Base-by-base conservation (phyloP, 2,888 invertebrate species). In the Papilio gigon region DNA sequence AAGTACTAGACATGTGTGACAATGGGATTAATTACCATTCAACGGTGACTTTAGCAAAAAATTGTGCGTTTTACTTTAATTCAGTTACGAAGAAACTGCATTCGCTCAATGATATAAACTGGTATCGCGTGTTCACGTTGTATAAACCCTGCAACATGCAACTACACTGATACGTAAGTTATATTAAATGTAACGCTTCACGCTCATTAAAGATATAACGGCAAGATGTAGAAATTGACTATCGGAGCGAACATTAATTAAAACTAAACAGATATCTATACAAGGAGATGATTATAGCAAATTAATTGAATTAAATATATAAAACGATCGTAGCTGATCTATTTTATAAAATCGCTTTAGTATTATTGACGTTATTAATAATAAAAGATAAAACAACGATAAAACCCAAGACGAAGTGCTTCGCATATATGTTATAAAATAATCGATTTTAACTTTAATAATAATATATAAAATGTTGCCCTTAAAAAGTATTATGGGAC, bases 171-270 rank as follows among this genome's bases (percentile, higher is more conserved):
- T 76, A 77, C 72, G 73, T 72, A 77, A 76, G 71, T 74, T 72
- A 70, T 73, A 75, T 72, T 65, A 71, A 72, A 71, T 64, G 65
- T 71, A 66, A 68, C 68, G 72, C 74, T 76, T 77, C 76, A 76
- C 75, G 78, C 74, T 76, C 68, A 70, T 75, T 75, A 74, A 71
- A 71, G 68, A 70, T 66, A 66, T 76, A 77, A 76, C 74, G 71
- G 76, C 70, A 65, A 72, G 62, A 58, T 68, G 47, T 59, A 68
- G 68, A 68, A 68, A 68, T 64, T 68, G 44, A 27, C 59, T 63
- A 68, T 63, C 68, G 50, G 47, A 68, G 63, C 68, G 63, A 33
- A 63, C 58, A 58, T 61, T 35, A 37, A 50, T 64, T 64, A 67
- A 67, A 67, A 67, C 44, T 62, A 44, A 67, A 62, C 62, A 17